phyloP scores from a whole-genome alignment of 2,888 invertebrate species.

The Rhingia campestris region DNA sequence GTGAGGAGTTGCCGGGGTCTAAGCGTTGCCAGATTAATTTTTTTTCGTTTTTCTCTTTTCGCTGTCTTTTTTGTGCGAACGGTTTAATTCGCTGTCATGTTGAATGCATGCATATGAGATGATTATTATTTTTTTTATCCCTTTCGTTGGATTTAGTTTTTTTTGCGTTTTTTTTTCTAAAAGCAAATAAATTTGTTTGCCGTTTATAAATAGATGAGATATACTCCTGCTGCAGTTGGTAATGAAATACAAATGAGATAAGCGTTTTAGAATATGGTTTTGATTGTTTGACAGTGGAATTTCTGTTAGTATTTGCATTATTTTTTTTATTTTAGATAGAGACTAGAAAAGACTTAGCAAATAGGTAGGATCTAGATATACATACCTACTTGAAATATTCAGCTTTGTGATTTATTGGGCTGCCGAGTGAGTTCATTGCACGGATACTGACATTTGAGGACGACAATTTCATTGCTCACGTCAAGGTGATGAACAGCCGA shows the following conservation, averaged over 20 bases:
- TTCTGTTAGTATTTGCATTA: neutral
- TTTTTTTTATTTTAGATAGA: neutral
- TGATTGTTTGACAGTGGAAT: conserved; percentile 23
- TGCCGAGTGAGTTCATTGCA: neutral
- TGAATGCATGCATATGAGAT: conserved; percentile 61
- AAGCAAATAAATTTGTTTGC: conserved; percentile 39
- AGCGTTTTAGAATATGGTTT: conserved; percentile 11
- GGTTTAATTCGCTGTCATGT: conserved; percentile 64
- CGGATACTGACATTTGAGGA: neutral
- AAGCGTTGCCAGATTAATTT: conserved; percentile 33
- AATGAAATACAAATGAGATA: conserved; percentile 52
- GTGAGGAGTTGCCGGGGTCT: conserved; percentile 10
- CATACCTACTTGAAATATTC: neutral
- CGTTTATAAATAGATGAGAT: conserved; percentile 57
- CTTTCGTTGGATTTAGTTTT: conserved; percentile 21
- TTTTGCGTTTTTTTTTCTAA: conserved; percentile 28
- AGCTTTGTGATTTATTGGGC: neutral
- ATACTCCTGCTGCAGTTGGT: conserved; percentile 42
- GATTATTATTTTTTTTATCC: conserved; percentile 27
- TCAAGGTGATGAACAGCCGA: neutral
- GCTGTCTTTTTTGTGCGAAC: conserved; percentile 9
- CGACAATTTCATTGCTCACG: neutral
- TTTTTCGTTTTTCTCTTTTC: neutral
- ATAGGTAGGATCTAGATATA: neutral
- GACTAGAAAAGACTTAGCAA: neutral